These are phyloP conservation scores for Dryomyza anilis DNA, from an alignment of 2,888 invertebrate genomes.

Conservation along the genomic window DNA sequence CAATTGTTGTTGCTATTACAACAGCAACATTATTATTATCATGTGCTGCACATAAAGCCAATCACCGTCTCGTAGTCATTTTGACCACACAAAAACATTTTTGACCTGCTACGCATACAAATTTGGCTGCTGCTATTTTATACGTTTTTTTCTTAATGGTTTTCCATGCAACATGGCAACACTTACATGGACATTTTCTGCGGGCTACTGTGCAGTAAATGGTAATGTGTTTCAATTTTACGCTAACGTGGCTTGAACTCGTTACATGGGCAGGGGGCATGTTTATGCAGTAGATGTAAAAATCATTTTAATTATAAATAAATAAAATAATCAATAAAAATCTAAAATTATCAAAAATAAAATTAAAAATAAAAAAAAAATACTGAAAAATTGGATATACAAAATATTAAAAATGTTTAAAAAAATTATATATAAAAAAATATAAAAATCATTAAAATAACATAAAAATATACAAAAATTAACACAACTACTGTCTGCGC, in stretches of 20 bases:
- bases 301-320: no score
- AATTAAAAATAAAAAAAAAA: neutral
- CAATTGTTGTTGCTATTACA: neutral
- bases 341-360: neutral
- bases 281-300: no score
- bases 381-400: neutral
- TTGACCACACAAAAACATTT: slow-evolving; percentile 15
- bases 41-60: slow-evolving; percentile 14
- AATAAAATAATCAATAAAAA: neutral
- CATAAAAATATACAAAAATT: neutral
- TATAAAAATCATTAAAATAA: neutral
- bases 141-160: no score
- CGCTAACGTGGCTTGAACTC: no score
- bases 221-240: no score
- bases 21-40: neutral
- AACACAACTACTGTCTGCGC: no score
- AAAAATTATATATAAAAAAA: neutral
- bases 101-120: slow-evolving; percentile 18
- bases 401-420: neutral
- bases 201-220: no score
- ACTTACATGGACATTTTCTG: no score
- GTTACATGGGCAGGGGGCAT: no score
- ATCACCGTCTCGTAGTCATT: neutral
- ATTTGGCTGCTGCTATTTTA: no score
- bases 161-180: no score